phyloP scores from a whole-genome alignment of 2,888 invertebrate genomes.

The Eupeodes luniger region DNA sequence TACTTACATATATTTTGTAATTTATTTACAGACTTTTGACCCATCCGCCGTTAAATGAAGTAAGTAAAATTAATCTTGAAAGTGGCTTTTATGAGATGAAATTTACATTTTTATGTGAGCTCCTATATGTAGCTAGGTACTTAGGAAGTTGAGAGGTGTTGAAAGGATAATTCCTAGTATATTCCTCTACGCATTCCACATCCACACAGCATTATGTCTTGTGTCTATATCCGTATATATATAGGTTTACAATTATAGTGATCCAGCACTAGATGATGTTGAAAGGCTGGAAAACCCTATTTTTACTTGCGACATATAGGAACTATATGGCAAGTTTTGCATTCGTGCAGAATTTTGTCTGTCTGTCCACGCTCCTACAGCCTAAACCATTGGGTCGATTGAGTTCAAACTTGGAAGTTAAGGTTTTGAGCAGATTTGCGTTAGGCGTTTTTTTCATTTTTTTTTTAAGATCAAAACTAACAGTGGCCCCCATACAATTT shows the following conservation, averaged over 20 bases:
- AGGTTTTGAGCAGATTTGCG: too few species aligned
- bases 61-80: slow-evolving; percentile 75
- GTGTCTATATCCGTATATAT: too few species aligned
- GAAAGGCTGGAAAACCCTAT: background rate
- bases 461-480: too few species aligned
- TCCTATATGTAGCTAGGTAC: slow-evolving; percentile 1
- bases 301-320: too few species aligned
- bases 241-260: background rate
- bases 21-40: slow-evolving; percentile 72
- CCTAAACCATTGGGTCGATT: too few species aligned
- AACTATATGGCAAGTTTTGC: too few species aligned
- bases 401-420: too few species aligned
- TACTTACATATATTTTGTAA: slow-evolving; percentile 58
- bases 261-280: background rate
- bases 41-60: slow-evolving; percentile 74
- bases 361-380: too few species aligned
- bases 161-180: slow-evolving; percentile 49
- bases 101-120: slow-evolving; percentile 74
- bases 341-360: too few species aligned
- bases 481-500: too few species aligned
- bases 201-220: background rate
- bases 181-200: background rate
- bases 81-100: slow-evolving; percentile 76
- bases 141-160: slow-evolving; percentile 38
- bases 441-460: too few species aligned